Evolutionary conservation across 37 sponge, comb jelly and placozoan species (phyloP), one percentile per base, ranked within the genome.

Genomic region (Amphimedon queenslandica): DNA sequence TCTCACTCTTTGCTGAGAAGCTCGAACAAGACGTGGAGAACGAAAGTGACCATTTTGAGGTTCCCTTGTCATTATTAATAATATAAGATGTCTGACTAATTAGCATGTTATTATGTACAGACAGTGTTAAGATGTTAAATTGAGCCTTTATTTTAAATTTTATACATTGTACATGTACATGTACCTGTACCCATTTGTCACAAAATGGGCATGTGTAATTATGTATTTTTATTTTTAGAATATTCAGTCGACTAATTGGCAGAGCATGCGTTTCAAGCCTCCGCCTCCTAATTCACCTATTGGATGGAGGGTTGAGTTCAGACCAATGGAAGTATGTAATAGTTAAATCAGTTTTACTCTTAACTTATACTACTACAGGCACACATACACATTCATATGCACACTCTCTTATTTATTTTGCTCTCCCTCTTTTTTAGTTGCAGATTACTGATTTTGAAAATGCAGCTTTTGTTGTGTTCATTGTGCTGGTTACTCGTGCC

Each of bases 401-500:
- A n/a, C 8, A 63, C 24, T 11, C 28, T 23, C 20, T 63, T n/a
- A 32, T 69, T 28, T 31, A 10, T 42, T 35, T 23, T 28, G 1
- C 30, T 37, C 13, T 8, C 11, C 51, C n/a, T 24, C 13, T 51
- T 37, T 0, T 80, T 18, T 66, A 92, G 92, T 8, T 95, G 0
- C 96, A 94, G 80, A 67, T 98, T 69, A 98, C 99, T 25, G 96
- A 94, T 66, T 95, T 98, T 84, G 99, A 98, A 80, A 98, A 98
- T 77, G 96, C 96, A 10, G 96, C 96, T 3, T 92, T 92, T 38
- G 82, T 85, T 33, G 80, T 84, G 42, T 98, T 98, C 71, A 69
- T 89, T 3, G 94, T 92, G 21, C 78, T 98, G 25, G 72, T 98
- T 30, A 89, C 93, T 21, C 38, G 99, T 63, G 90, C 90, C 27